Evolutionary conservation across 2,113 vertebrate species (phyloP).

Genomic region (Xyliphius kryptos): DNA sequence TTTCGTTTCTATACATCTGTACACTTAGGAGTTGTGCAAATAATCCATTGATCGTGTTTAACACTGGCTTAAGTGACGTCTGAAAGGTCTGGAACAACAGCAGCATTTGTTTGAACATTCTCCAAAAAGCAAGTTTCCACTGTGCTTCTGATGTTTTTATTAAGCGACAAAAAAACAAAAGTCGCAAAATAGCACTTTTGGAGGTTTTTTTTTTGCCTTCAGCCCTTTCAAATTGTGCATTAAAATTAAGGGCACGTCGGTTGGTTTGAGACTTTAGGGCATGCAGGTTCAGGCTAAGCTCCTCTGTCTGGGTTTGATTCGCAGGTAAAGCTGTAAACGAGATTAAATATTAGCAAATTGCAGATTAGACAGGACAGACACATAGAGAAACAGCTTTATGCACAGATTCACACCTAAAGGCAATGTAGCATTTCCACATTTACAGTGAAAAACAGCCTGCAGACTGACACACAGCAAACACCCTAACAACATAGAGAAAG

Average conservation of each 20-base stretch:
- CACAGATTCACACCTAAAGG: too few species aligned
- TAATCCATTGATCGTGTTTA: neutral
- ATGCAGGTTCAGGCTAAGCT: slow-evolving; percentile 73
- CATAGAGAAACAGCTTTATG: too few species aligned
- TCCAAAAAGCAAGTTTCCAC: neutral
- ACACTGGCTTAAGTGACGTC: neutral
- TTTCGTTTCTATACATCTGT: slow-evolving; percentile 5
- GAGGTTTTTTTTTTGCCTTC: neutral
- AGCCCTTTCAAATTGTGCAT: slow-evolving; percentile 13
- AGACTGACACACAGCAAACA: too few species aligned
- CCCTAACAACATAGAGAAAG: too few species aligned
- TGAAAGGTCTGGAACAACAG: slow-evolving; percentile 1
- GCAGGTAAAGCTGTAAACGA: slow-evolving; percentile 76
- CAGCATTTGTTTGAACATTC: slow-evolving; percentile 1
- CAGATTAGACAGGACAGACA: neutral
- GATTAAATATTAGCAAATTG: slow-evolving; percentile 7
- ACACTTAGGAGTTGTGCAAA: slow-evolving; percentile 4
- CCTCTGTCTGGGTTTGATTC: slow-evolving; percentile 88
- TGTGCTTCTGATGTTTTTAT: neutral
- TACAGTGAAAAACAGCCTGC: too few species aligned
- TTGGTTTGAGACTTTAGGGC: neutral
- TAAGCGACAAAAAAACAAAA: neutral
- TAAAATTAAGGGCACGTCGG: slow-evolving; percentile 1
- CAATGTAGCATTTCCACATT: too few species aligned
- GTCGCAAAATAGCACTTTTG: slow-evolving; percentile 7